These are phyloP conservation scores for Parasteatoda lunata DNA, from an alignment of 2,888 invertebrate species.

Conservation along the genomic window DNA sequence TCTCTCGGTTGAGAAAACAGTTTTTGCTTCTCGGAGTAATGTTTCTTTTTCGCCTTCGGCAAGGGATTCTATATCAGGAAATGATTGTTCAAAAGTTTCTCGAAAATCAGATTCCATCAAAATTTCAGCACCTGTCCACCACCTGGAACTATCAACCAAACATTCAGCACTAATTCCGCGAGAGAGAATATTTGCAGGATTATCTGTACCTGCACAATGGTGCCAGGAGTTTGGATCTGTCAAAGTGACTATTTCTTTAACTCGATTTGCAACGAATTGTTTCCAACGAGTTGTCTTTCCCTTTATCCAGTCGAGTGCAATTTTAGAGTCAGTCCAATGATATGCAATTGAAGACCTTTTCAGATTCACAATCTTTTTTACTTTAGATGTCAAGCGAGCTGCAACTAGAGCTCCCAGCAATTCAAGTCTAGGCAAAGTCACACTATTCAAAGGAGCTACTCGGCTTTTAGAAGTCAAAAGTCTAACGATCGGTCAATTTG, in stretches of 20 bases:
- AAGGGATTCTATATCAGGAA: background rate
- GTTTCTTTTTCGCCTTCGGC: background rate
- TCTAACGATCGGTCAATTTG: too few species aligned
- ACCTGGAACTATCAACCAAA: background rate
- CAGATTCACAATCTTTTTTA: too few species aligned
- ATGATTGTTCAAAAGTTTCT: background rate
- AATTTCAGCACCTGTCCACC: slow-evolving; percentile 8
- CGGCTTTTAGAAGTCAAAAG: too few species aligned
- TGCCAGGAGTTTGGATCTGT: slow-evolving; percentile 10
- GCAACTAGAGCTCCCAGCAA: too few species aligned
- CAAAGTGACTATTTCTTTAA: background rate
- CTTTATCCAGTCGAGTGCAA: slow-evolving; percentile 8
- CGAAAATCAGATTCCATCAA: background rate
- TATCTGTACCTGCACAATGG: too few species aligned
- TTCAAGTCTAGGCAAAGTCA: too few species aligned
- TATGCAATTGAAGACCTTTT: too few species aligned
- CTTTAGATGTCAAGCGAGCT: too few species aligned
- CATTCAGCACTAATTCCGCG: slow-evolving; percentile 7
- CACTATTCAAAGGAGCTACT: too few species aligned
- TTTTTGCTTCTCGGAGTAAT: too few species aligned
- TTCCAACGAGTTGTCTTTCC: slow-evolving; percentile 3
- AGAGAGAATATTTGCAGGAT: too few species aligned
- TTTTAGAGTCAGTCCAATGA: too few species aligned
- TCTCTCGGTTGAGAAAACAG: background rate
- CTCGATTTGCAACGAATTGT: slow-evolving; percentile 6